Evolutionary conservation across 2,113 vertebrate species (phyloP).

Genomic region (Coregonus clupeaformis): DNA sequence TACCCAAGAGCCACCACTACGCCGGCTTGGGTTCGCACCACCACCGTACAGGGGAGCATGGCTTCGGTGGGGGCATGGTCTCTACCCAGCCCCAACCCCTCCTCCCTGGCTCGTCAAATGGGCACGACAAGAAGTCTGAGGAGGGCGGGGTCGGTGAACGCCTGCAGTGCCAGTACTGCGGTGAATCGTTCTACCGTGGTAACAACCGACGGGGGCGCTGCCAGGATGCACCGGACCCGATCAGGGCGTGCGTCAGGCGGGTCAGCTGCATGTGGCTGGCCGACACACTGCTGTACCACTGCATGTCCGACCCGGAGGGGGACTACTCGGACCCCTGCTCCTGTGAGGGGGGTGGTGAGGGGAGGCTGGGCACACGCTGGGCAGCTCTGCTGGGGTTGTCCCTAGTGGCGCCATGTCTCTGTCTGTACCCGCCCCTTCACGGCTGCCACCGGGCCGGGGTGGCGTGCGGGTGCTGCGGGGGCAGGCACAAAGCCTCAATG

Average conservation of each 20-base stretch:
- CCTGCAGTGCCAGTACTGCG: slow-evolving; percentile 90
- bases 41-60: slow-evolving; percentile 10
- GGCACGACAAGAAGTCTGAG: slow-evolving; percentile 74
- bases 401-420: slow-evolving; percentile 95
- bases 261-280: slow-evolving; percentile 98
- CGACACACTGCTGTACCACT: slow-evolving; percentile 98
- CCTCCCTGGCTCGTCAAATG: slow-evolving; percentile 67
- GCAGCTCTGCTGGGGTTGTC: slow-evolving; percentile 91
- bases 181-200: slow-evolving; percentile 88
- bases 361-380: slow-evolving; percentile 93
- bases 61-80: slow-evolving; percentile 70
- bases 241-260: slow-evolving; percentile 86
- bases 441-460: slow-evolving; percentile 92
- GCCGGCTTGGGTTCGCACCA: slow-evolving; percentile 26
- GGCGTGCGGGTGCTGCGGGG: slow-evolving; percentile 92
- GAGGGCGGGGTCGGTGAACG: slow-evolving; percentile 83
- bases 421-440: slow-evolving; percentile 95
- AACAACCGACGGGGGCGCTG: slow-evolving; percentile 90
- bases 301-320: slow-evolving; percentile 98
- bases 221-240: slow-evolving; percentile 92
- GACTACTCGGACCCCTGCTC: slow-evolving; percentile 98
- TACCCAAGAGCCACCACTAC: slow-evolving; percentile 71
- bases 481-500: slow-evolving; percentile 91
- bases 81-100: slow-evolving; percentile 82
- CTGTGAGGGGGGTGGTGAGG: slow-evolving; percentile 79